Evolutionary conservation across 2,888 invertebrate species (phyloP).

Genomic region (Dioctria linearis): DNA sequence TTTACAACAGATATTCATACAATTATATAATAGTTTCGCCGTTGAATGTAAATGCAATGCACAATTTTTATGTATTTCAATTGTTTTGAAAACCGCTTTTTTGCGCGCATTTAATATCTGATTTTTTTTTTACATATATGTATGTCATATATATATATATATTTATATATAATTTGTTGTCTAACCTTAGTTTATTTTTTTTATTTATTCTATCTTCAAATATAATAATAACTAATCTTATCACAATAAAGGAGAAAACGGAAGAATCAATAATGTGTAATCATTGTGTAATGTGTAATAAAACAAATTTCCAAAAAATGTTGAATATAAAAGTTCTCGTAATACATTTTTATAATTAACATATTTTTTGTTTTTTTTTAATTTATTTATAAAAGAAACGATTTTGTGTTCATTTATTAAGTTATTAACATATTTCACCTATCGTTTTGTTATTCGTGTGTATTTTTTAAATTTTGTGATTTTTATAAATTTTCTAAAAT

Average conservation of each 20-base stretch:
- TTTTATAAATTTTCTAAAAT: slow-evolving; percentile 54
- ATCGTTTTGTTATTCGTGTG: slow-evolving; percentile 46
- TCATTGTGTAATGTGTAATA: slow-evolving; percentile 34
- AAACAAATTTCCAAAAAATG: slow-evolving; percentile 36
- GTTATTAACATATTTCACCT: slow-evolving; percentile 47
- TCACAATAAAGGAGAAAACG: slow-evolving; percentile 48
- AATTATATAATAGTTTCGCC: slow-evolving; percentile 39
- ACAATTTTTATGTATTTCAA: neutral
- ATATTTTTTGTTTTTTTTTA: slow-evolving; percentile 31
- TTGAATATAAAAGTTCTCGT: slow-evolving; percentile 40
- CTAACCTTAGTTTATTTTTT: slow-evolving; percentile 31
- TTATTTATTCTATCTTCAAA: slow-evolving; percentile 43
- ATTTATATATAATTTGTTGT: slow-evolving; percentile 29
- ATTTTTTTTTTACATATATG: neutral
- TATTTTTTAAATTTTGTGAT: slow-evolving; percentile 50
- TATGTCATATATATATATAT: too few relatives aligned
- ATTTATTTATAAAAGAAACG: slow-evolving; percentile 53
- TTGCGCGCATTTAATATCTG: slow-evolving; percentile 45
- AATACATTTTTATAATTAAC: slow-evolving; percentile 25
- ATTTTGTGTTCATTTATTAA: slow-evolving; percentile 44
- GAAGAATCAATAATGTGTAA: slow-evolving; percentile 29
- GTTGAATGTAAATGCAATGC: slow-evolving; percentile 23
- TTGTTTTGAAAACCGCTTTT: slow-evolving; percentile 26
- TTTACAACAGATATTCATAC: slow-evolving; percentile 34
- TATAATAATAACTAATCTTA: slow-evolving; percentile 34